Evolutionary conservation across 37 sponge, comb jelly and placozoan genomes (phyloP).

Genomic region (Aphrocallistes beatrix): DNA sequence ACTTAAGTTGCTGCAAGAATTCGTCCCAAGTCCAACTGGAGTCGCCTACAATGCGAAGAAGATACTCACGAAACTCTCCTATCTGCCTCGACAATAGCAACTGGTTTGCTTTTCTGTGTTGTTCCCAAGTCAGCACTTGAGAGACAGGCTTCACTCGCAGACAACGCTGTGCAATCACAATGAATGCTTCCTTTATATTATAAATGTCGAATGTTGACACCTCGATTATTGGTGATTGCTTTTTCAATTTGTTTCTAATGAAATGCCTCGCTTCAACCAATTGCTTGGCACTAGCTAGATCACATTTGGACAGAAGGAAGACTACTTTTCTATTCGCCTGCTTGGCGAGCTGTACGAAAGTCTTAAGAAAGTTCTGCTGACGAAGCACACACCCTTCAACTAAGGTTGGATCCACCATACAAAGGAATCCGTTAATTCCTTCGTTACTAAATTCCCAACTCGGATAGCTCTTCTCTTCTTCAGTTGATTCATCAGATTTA

Average conservation of each 20-base stretch:
- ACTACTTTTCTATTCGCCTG: background rate
- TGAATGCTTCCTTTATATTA: background rate
- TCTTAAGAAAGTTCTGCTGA: background rate
- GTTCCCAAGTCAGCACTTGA: background rate
- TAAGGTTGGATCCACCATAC: background rate
- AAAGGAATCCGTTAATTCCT: background rate
- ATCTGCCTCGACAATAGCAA: background rate
- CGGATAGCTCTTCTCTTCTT: background rate
- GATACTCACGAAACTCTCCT: background rate
- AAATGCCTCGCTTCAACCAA: background rate
- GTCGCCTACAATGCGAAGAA: background rate
- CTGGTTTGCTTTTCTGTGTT: background rate
- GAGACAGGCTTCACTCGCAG: background rate
- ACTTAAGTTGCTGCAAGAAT: background rate
- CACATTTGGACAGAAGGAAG: background rate
- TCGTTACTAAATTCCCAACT: background rate
- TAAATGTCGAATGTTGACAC: background rate
- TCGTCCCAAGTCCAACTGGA: slow-evolving; percentile 15
- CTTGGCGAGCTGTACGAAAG: background rate
- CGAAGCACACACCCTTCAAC: background rate
- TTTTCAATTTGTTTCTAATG: background rate
- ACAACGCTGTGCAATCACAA: background rate
- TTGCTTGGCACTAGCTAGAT: background rate
- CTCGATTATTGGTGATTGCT: background rate
- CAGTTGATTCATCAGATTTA: background rate